These are phyloP conservation scores for Psettodes erumei DNA, from an alignment of 2,113 vertebrate genomes.

Conservation along the genomic window DNA sequence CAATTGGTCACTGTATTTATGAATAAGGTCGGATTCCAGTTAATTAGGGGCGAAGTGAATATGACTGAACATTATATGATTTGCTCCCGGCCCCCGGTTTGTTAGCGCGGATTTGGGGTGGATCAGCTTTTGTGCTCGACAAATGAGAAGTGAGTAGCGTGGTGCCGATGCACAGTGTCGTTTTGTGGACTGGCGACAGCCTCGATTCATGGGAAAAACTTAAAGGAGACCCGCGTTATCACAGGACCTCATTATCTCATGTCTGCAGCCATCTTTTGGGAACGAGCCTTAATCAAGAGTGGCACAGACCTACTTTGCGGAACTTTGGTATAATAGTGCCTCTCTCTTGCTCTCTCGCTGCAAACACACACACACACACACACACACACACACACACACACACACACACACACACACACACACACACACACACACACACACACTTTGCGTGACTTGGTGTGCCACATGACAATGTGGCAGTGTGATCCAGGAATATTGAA, in stretches of 20 bases:
- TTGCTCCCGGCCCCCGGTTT: conserved; percentile 87
- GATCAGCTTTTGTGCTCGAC: conserved; percentile 93
- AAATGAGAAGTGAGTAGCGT: conserved; percentile 94
- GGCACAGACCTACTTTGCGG: conserved; percentile 81
- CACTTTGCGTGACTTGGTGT: conserved; percentile 56
- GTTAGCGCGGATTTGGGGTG: conserved; percentile 89
- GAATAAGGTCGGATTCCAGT: conserved; percentile 90
- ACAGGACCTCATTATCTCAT: conserved; percentile 91
- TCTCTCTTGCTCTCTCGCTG: conserved; percentile 12
- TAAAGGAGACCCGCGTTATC: conserved; percentile 86
- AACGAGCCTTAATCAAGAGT: conserved; percentile 84
- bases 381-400: conserved; percentile 26
- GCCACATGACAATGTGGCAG: conserved; percentile 34
- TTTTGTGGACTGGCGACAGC: conserved; percentile 91
- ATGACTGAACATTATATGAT: conserved; percentile 90
- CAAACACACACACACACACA: conserved; percentile 29
- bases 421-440: conserved; percentile 24
- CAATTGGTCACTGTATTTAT: conserved; percentile 92
- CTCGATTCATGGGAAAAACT: conserved; percentile 89
- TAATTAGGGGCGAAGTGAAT: conserved; percentile 96
- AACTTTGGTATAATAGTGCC: conserved; percentile 63
- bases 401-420: conserved; percentile 30
- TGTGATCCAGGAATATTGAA: conserved; percentile 13
- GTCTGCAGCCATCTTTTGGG: conserved; percentile 86
- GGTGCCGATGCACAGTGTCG: conserved; percentile 89